phyloP scores from a whole-genome alignment of 1,140 invertebrate species.

The Pomacea maculata region DNA sequence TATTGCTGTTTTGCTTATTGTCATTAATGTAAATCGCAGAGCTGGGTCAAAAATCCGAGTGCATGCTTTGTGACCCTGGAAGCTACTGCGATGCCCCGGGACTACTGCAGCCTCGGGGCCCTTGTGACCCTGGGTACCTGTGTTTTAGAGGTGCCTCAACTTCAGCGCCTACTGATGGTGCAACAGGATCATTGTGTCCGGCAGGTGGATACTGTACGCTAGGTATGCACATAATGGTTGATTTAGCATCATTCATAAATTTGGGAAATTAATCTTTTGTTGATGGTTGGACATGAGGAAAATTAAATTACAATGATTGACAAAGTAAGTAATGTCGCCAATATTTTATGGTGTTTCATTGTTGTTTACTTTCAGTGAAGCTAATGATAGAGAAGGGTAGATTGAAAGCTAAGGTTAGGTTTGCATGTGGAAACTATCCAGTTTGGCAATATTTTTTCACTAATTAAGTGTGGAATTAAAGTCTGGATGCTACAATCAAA shows the following conservation, averaged over 20 bases:
- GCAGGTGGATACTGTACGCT: conserved; percentile 57
- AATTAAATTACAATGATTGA: too few species aligned
- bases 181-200: conserved; percentile 55
- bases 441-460: too few species aligned
- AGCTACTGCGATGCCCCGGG: conserved; percentile 61
- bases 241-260: neutral
- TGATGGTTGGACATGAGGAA: neutral
- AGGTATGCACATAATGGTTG: conserved; percentile 37
- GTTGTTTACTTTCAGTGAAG: neutral
- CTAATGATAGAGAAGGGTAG: too few species aligned
- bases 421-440: too few species aligned
- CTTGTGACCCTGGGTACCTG: conserved; percentile 59
- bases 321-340: too few species aligned
- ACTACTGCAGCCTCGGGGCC: conserved; percentile 51
- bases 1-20: neutral
- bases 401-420: too few species aligned
- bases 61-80: conserved; percentile 54
- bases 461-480: too few species aligned
- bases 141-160: conserved; percentile 56
- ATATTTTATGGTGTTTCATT: neutral
- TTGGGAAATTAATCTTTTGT: neutral
- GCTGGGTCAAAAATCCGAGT: conserved; percentile 42
- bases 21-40: conserved; percentile 30
- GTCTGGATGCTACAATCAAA: neutral
- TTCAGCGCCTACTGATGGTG: conserved; percentile 54